Conservation (phyloP, 2,888 invertebrate genomes). For the Temnothorax unifasciatus region DNA sequence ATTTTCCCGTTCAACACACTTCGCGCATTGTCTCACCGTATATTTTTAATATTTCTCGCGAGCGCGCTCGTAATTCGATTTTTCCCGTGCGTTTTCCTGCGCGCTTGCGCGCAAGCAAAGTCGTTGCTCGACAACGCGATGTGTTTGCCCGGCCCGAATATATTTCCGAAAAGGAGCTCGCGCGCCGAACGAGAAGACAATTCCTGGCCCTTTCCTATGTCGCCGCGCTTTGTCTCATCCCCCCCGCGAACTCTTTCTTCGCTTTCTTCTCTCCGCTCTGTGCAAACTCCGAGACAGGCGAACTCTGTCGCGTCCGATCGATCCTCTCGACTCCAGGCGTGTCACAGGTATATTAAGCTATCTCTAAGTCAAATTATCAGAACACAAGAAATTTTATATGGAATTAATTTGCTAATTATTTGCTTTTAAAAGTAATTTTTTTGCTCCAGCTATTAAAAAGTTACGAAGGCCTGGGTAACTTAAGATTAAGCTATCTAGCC, state of each 20-base stretch:
- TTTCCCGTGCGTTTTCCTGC: slow-evolving; percentile 22
- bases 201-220: not conserved
- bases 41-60: slow-evolving; percentile 53
- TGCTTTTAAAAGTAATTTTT: no score
- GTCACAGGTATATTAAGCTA: not conserved
- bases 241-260: slow-evolving; percentile 7
- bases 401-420: no score
- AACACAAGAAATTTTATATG: no score
- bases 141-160: slow-evolving; percentile 46
- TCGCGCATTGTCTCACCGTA: slow-evolving; percentile 2
- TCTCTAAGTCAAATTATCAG: no score
- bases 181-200: slow-evolving; percentile 41
- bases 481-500: no score
- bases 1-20: slow-evolving; percentile 26
- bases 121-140: slow-evolving; percentile 17
- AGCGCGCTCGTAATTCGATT: slow-evolving; percentile 48
- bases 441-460: no score
- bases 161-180: slow-evolving; percentile 37
- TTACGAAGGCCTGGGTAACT: no score
- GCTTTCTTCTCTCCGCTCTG: slow-evolving; percentile 7
- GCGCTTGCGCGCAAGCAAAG: not conserved
- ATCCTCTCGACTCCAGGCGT: slow-evolving; percentile 10
- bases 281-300: slow-evolving; percentile 42
- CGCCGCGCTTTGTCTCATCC: slow-evolving; percentile 14
- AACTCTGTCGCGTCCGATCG: slow-evolving; percentile 36